Evolutionary conservation across 2,797 vertebrate species (phyloP), one percentile per base, ranked within the genome.

Genomic region (Eremophila alpestris): DNA sequence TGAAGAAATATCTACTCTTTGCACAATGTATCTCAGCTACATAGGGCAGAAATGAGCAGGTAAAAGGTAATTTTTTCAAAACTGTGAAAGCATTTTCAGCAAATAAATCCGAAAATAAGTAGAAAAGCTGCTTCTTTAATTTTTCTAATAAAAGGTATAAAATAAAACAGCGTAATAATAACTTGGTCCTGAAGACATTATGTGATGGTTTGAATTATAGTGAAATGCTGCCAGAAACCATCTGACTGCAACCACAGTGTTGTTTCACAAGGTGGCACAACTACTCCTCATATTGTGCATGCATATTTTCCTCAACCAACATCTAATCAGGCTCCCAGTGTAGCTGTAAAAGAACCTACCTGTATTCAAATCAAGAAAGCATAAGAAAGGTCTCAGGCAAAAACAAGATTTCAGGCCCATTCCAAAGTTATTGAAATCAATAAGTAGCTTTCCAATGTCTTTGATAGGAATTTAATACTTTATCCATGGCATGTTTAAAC

Each of bases 231-330:
- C 29, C 70, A 89, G 59, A 77, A 85, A 56, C 16, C 20, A 55
- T 55, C 46, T 41, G 41, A 23, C 60, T 93, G 90, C 90, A 96
- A 55, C 10, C n/a, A 74, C 3, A 2, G 16, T 49, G 24, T n/a
- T 85, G 18, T 70, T 95, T 89, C 96, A 95, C 90, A 90, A 96
- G 95, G 84, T 93, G 94, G 93, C 90, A 89, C 29, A 80, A 29
- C 89, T 78, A 59, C 77, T 62, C 89, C 60, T 96, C 48, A 11
- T 38, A 52, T 3, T 41, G 34, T n/a, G 43, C 21, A 7, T 5
- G 9, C 17, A 2, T 32, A 8, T 52, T 77, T 73, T 45, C 34
- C 13, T 76, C 30, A 45, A 13, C 11, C 21, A 32, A 8, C 5
- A 10, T 9, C 65, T 63, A 16, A 62, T 40, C 29, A 59, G 36